Evolutionary conservation across 1,140 invertebrate species (phyloP).

Genomic region (Cotesia typhae): DNA sequence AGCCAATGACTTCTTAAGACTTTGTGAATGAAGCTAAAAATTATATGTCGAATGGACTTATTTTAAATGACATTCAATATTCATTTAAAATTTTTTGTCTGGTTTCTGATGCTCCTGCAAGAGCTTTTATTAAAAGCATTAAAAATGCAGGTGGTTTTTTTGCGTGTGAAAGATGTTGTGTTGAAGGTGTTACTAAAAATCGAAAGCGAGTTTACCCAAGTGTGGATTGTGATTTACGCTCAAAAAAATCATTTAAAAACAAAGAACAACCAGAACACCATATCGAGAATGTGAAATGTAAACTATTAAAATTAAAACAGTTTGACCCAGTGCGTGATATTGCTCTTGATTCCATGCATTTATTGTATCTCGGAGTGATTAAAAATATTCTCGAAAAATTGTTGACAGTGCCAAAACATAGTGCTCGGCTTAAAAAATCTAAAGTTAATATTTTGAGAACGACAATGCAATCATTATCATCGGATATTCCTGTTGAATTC

Average conservation of each 20-base stretch:
- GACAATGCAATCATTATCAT: conserved; percentile 22
- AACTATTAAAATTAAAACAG: conserved; percentile 32
- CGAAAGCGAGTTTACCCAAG: conserved; percentile 33
- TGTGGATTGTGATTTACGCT: conserved; percentile 24
- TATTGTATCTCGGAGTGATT: conserved; percentile 33
- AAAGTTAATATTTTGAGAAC: conserved; percentile 21
- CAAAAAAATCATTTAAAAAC: conserved; percentile 32
- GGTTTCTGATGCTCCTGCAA: conserved; percentile 34
- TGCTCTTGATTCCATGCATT: conserved; percentile 40
- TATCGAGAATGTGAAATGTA: conserved; percentile 21
- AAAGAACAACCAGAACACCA: conserved; percentile 38
- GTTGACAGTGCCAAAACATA: conserved; percentile 16
- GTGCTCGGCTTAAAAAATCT: conserved; percentile 22
- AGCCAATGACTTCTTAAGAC: conserved; percentile 30
- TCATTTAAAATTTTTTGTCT: conserved; percentile 32
- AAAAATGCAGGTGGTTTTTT: conserved; percentile 38
- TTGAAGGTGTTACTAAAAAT: conserved; percentile 31
- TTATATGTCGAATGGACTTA: conserved; percentile 7
- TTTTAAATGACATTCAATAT: conserved; percentile 1
- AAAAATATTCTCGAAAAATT: conserved; percentile 36
- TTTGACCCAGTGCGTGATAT: conserved; percentile 35
- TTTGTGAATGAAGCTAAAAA: conserved; percentile 33
- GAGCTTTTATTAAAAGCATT: conserved; percentile 35
- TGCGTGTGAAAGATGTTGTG: conserved; percentile 39
- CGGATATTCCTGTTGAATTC: too few relatives aligned